phyloP scores from a whole-genome alignment of 2,888 invertebrate species.

The Macrosiphum euphorbiae region DNA sequence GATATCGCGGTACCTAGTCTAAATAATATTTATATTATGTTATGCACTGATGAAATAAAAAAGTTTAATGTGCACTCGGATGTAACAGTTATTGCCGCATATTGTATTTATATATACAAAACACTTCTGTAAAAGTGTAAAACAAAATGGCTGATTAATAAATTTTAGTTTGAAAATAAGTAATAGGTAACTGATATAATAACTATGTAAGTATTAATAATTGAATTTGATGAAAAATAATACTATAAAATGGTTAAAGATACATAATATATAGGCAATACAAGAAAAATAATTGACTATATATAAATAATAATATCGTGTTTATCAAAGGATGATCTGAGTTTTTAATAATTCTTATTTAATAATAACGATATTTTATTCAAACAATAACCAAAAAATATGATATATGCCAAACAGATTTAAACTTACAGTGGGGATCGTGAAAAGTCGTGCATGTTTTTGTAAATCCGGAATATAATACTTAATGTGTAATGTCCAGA shows the following conservation, averaged over 20 bases:
- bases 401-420: not conserved
- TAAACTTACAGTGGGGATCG: not conserved
- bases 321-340: not conserved
- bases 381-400: not conserved
- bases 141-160: not conserved
- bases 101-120: no score
- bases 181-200: no score
- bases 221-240: not conserved
- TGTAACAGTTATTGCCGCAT: no score
- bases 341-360: not conserved
- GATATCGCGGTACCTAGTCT: not conserved
- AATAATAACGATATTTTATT: not conserved
- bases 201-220: not conserved
- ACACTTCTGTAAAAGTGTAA: not conserved
- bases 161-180: not conserved
- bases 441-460: not conserved
- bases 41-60: no score
- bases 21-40: no score
- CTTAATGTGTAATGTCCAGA: not conserved
- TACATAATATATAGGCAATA: not conserved
- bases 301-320: not conserved
- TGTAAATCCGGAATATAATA: not conserved
- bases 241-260: not conserved
- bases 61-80: no score
- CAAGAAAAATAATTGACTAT: not conserved